Conservation (phyloP, 2,797 vertebrate genomes). For the Tangara arthus region DNA sequence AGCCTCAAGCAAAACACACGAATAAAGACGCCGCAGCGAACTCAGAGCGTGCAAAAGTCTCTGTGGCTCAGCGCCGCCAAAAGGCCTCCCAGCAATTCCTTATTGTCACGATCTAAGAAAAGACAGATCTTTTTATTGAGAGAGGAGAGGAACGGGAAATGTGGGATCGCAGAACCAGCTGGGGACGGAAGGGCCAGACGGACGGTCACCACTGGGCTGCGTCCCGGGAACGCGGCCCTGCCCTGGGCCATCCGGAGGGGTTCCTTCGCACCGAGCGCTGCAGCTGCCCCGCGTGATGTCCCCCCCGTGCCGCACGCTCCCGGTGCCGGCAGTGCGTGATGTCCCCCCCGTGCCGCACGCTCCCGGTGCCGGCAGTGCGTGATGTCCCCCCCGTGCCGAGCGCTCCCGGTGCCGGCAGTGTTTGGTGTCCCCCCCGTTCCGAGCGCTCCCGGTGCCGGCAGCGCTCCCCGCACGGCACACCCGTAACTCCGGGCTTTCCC, state of each 20-base stretch:
- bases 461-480: not conserved
- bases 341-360: too few relatives aligned
- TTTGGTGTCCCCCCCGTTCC: not conserved
- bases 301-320: too few relatives aligned
- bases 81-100: not conserved
- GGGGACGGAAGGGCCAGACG: rapidly evolving
- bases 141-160: not conserved
- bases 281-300: too few relatives aligned
- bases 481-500: rapidly evolving
- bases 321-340: too few relatives aligned
- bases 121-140: not conserved
- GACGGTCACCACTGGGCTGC: not conserved
- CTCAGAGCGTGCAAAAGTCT: not conserved
- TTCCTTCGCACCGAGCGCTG: too few relatives aligned
- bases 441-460: not conserved
- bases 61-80: not conserved
- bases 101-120: not conserved
- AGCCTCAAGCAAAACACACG: not conserved
- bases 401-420: too few relatives aligned
- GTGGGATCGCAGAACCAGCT: not conserved
- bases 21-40: not conserved
- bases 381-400: too few relatives aligned
- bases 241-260: rapidly evolving
- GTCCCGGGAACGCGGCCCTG: not conserved
- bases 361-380: too few relatives aligned